Conservation (phyloP, 2,888 invertebrate genomes). For the Onthophagus sagittarius region DNA sequence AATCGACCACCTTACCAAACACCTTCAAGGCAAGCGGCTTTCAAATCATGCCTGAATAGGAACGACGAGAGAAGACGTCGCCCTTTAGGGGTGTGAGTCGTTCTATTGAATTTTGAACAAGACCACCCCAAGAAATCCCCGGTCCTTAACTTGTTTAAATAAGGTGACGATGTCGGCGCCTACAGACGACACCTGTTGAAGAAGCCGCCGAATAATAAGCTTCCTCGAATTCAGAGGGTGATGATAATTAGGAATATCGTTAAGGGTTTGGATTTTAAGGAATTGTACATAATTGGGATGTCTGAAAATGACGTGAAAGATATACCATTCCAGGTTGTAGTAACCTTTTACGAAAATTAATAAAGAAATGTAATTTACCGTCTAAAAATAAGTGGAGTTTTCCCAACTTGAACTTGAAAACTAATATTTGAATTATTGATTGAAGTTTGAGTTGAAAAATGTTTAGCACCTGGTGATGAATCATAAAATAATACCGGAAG, state of each 20-base stretch:
- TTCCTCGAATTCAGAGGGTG: background rate
- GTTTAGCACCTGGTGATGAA: background rate
- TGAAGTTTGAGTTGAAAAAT: background rate
- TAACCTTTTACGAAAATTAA: no score
- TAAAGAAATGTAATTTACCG: background rate
- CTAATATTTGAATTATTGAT: background rate
- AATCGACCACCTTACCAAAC: background rate
- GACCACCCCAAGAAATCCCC: background rate
- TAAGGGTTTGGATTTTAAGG: background rate
- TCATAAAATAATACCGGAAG: conserved; percentile 8
- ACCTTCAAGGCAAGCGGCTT: background rate
- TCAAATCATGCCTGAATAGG: background rate
- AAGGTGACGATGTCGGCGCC: background rate
- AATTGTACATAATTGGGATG: background rate
- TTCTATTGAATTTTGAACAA: background rate
- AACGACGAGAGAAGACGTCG: background rate
- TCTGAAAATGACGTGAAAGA: no score
- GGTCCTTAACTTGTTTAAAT: background rate
- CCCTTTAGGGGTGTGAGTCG: background rate
- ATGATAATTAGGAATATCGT: background rate
- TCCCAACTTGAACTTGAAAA: background rate
- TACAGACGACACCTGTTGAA: background rate
- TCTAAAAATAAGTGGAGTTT: no score
- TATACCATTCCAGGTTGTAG: no score
- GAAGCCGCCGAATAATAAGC: background rate